A percentile compares a stretch with the other conserved stretches of the same genome.
Evolutionary conservation across 2,888 invertebrate species (phyloP).

Genomic region (Laspeyria flexula): DNA sequence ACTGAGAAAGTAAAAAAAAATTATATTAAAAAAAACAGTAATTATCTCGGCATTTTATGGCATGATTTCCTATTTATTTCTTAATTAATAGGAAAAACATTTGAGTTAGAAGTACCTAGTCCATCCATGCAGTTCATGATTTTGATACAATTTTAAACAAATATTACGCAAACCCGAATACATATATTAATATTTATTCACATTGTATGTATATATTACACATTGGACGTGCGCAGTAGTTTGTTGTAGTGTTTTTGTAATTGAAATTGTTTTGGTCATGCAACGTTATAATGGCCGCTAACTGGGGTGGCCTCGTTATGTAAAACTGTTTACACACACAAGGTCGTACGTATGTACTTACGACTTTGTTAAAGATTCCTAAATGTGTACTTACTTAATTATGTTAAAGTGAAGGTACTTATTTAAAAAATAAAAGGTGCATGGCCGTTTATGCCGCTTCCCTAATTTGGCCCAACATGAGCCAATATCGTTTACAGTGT

Average conservation of each 20-base stretch:
- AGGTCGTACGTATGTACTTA: conserved; percentile 51
- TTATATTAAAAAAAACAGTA: too few relatives aligned
- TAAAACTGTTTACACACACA: conserved; percentile 71
- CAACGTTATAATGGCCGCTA: conserved; percentile 57
- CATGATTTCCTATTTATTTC: too few relatives aligned
- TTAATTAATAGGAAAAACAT: too few relatives aligned
- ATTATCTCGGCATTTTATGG: too few relatives aligned
- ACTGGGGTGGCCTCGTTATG: conserved; percentile 67
- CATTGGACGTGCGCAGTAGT: conserved; percentile 48
- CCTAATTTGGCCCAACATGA: too few relatives aligned
- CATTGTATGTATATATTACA: conserved; percentile 45
- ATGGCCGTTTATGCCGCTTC: too few relatives aligned
- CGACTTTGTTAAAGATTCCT: conserved; percentile 43
- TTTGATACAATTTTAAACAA: neutral
- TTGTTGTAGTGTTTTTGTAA: conserved; percentile 52
- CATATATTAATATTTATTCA: conserved; percentile 16
- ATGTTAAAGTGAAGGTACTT: too few relatives aligned
- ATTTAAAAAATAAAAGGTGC: too few relatives aligned
- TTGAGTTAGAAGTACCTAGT: neutral
- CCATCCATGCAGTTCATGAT: too few relatives aligned
- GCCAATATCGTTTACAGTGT: too few relatives aligned
- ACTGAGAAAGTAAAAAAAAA: too few relatives aligned
- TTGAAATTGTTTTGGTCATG: conserved; percentile 65
- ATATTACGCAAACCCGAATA: neutral
- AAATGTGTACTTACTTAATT: too few relatives aligned